Percentiles rank a stretch among this genome's conserved stretches.
phyloP scores from a whole-genome alignment of 64 coral and sea anemone genomes.

The Pachyseris speciosa region DNA sequence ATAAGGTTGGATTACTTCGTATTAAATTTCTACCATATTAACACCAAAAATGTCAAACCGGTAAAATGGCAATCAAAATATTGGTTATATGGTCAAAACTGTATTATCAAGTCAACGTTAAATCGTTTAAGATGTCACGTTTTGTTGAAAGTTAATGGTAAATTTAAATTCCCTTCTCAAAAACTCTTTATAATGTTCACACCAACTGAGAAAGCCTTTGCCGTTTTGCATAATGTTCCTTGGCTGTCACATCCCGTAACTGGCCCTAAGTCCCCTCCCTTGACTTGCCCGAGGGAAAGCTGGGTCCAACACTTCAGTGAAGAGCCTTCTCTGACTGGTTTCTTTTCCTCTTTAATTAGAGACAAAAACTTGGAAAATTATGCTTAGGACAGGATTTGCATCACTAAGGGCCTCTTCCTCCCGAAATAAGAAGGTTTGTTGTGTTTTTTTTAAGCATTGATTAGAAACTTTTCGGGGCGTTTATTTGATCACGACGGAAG shows the following conservation, averaged over 20 bases:
- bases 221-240: too few species aligned
- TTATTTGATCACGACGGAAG: neutral
- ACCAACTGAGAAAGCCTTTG: too few species aligned
- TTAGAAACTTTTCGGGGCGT: neutral
- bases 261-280: too few species aligned
- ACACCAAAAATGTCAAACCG: too few species aligned
- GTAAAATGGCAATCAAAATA: too few species aligned
- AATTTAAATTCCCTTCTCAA: neutral
- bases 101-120: too few species aligned
- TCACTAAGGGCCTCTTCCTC: neutral
- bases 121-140: neutral
- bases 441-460: neutral
- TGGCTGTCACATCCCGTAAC: too few species aligned
- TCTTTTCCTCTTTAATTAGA: neutral
- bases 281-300: neutral
- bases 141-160: neutral
- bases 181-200: too few species aligned
- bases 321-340: neutral
- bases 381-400: conserved; percentile 6
- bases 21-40: too few species aligned
- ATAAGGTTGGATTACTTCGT: neutral
- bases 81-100: too few species aligned
- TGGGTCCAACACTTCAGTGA: neutral
- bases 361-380: neutral
- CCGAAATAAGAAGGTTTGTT: neutral